Evolutionary conservation across 2,888 invertebrate species (phyloP).

Genomic region (Tenthredo distinguenda): DNA sequence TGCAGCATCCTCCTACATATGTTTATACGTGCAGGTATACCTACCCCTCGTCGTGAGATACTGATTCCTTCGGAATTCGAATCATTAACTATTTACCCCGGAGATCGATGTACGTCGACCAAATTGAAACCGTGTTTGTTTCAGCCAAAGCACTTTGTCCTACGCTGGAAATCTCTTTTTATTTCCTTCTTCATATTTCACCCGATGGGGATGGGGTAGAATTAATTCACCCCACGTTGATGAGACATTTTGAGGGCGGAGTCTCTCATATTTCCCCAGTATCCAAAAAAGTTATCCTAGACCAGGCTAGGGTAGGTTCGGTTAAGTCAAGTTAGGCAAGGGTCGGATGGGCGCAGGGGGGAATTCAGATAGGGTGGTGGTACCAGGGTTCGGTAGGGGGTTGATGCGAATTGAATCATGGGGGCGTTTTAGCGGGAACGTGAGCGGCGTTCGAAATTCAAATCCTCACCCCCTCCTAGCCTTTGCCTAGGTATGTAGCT

Average conservation of each 20-base stretch:
- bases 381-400: constrained; percentile 61
- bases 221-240: background rate
- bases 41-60: background rate
- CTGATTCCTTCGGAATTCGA: background rate
- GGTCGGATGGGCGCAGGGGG: background rate
- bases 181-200: background rate
- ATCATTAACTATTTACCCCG: background rate
- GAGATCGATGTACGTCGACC: background rate
- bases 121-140: background rate
- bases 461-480: constrained; percentile 63
- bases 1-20: background rate
- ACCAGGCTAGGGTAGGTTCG: background rate
- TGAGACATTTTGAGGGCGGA: background rate
- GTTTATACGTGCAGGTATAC: background rate
- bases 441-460: constrained; percentile 73
- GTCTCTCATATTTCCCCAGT: background rate
- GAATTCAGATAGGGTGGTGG: background rate
- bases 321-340: background rate
- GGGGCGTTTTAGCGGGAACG: constrained; percentile 77
- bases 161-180: background rate
- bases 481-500: constrained; percentile 52
- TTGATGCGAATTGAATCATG: constrained; percentile 77
- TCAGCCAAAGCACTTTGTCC: background rate
- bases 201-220: too few relatives aligned
- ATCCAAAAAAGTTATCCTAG: background rate